Evolutionary conservation across 2,888 invertebrate genomes (phyloP).

Genomic region (Macaria liturata): DNA sequence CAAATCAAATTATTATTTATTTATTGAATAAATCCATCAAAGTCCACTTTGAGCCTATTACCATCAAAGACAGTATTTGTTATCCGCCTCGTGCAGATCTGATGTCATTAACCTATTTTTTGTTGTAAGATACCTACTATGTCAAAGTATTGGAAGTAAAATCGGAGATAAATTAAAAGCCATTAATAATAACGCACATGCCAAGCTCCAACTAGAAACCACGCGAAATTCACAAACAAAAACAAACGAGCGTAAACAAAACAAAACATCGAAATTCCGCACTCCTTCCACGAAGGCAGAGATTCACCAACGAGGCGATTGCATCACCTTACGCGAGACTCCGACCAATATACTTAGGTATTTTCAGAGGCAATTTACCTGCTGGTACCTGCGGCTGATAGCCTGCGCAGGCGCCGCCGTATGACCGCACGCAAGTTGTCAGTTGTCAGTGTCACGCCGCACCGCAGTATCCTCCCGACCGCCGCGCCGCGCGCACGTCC

Average conservation of each 20-base stretch:
- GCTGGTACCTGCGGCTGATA: slow-evolving; percentile 48
- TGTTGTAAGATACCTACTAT: no score
- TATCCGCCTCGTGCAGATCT: no score
- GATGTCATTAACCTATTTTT: no score
- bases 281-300: slow-evolving; percentile 49
- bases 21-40: no score
- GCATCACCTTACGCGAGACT: slow-evolving; percentile 43
- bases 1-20: no score
- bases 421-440: slow-evolving; percentile 27
- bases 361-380: slow-evolving; percentile 72
- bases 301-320: slow-evolving; percentile 41
- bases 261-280: slow-evolving; percentile 36
- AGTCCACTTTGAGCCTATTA: no score
- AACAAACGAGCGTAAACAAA: slow-evolving; percentile 38
- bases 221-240: slow-evolving; percentile 17
- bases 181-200: no score
- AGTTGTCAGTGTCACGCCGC: no score
- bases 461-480: slow-evolving; percentile 56
- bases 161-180: no score
- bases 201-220: background rate
- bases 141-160: no score
- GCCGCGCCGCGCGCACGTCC: slow-evolving; percentile 54
- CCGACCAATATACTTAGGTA: slow-evolving; percentile 37
- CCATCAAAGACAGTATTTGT: no score
- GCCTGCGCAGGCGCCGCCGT: slow-evolving; percentile 53